These are phyloP conservation scores for Hypercompe scribonia DNA, from an alignment of 2,888 invertebrate species.

Conservation along the genomic window DNA sequence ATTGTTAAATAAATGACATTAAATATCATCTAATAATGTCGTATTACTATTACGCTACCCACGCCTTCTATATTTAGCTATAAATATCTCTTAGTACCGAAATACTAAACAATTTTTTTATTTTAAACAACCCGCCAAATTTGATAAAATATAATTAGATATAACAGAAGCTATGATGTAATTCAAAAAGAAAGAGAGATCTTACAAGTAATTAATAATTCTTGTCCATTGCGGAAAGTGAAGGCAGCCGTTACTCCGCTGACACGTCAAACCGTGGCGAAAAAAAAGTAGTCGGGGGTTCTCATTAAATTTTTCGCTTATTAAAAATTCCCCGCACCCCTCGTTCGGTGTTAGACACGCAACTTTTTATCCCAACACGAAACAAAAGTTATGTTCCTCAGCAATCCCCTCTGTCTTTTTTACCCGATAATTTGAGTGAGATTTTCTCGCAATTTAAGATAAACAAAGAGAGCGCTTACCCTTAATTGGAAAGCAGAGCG, in stretches of 20 bases:
- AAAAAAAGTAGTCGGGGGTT: conserved; percentile 69
- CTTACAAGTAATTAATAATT: conserved; percentile 60
- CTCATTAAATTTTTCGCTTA: conserved; percentile 87
- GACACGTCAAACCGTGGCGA: conserved; percentile 72
- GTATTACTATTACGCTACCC: neutral
- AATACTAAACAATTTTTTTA: neutral
- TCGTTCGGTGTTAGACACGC: conserved; percentile 77
- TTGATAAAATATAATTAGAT: conserved; percentile 33
- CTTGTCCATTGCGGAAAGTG: conserved; percentile 59
- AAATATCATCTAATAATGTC: neutral
- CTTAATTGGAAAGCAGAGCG: conserved; percentile 87
- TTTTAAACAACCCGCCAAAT: conserved; percentile 13
- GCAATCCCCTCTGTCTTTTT: conserved; percentile 82
- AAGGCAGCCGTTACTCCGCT: conserved; percentile 65
- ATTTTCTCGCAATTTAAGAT: conserved; percentile 87
- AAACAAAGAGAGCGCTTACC: conserved; percentile 87
- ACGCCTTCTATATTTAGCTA: neutral
- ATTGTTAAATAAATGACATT: too few species aligned
- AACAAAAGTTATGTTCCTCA: conserved; percentile 82
- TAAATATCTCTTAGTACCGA: neutral
- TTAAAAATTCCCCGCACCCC: conserved; percentile 85
- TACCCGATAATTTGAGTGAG: conserved; percentile 87
- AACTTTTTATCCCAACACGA: conserved; percentile 81
- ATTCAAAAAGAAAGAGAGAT: conserved; percentile 40
- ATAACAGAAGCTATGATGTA: conserved; percentile 29